Evolutionary conservation across 1,140 invertebrate genomes (phyloP).

Genomic region (Hyposmocoma kahamanoa): DNA sequence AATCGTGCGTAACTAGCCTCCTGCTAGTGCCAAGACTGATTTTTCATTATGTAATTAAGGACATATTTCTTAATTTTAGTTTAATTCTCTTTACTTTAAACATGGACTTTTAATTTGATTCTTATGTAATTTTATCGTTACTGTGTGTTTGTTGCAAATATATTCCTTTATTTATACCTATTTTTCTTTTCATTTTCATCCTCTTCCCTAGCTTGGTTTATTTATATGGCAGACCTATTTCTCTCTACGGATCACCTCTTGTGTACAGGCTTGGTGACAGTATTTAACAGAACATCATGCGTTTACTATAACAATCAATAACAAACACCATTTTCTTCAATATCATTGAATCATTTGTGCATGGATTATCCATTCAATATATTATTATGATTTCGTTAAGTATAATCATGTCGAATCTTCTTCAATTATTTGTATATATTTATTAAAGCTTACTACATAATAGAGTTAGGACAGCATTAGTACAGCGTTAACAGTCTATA

Average conservation of each 20-base stretch:
- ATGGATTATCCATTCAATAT: constrained; percentile 61
- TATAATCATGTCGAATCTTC: constrained; percentile 1
- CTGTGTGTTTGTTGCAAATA: constrained; percentile 72
- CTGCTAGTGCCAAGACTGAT: constrained; percentile 53
- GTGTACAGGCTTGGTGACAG: constrained; percentile 62
- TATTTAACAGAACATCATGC: constrained; percentile 51
- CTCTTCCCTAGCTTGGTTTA: constrained; percentile 64
- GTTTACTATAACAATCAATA: constrained; percentile 51
- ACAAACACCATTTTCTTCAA: constrained; percentile 70
- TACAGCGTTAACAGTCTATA: constrained; percentile 53
- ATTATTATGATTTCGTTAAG: constrained; percentile 32
- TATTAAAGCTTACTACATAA: constrained; percentile 52
- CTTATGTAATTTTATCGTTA: constrained; percentile 62
- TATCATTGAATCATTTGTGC: constrained; percentile 67
- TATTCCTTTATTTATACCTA: constrained; percentile 67
- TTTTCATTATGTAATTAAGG: constrained; percentile 48
- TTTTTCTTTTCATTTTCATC: constrained; percentile 72
- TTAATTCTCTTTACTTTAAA: constrained; percentile 46
- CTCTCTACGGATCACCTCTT: constrained; percentile 45
- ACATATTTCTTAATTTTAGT: constrained; percentile 47
- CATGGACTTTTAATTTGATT: constrained; percentile 28
- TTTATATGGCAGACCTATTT: constrained; percentile 60
- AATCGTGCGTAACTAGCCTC: constrained; percentile 24
- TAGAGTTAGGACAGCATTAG: constrained; percentile 58
- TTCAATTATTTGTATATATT: constrained; percentile 34